These are phyloP conservation scores for Frieseomelitta varia DNA, from an alignment of 1,140 invertebrate species.

Conservation along the genomic window DNA sequence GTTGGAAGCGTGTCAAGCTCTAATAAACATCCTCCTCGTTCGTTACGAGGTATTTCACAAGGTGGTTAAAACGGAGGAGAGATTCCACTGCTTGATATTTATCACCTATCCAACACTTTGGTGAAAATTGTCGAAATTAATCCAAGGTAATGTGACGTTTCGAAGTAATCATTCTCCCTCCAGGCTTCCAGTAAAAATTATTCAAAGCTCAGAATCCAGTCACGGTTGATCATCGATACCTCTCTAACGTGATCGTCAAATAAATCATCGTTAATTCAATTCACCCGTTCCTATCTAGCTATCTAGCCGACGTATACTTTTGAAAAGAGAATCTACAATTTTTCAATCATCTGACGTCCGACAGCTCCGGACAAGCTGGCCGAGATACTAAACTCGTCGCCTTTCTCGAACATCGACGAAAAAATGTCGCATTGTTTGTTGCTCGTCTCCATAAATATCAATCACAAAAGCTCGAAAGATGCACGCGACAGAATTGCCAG, in stretches of 20 bases:
- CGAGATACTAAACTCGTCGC: too few relatives aligned
- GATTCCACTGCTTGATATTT: too few relatives aligned
- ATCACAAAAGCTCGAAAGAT: not conserved
- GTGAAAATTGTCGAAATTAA: not conserved
- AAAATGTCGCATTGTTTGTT: not conserved
- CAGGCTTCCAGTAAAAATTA: not conserved
- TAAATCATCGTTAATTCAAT: constrained; percentile 31
- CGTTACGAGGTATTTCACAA: not conserved
- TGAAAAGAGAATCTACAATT: not conserved
- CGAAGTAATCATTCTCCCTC: not conserved
- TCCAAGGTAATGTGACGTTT: not conserved
- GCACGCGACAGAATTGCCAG: not conserved
- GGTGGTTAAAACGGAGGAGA: not conserved
- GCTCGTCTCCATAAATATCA: not conserved
- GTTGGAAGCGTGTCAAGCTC: not conserved
- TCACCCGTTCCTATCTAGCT: not conserved
- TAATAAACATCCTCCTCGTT: not conserved
- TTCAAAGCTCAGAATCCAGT: not conserved
- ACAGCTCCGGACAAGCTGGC: not conserved
- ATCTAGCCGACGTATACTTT: not conserved
- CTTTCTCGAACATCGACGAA: too few relatives aligned
- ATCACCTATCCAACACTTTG: too few relatives aligned
- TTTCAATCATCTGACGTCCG: not conserved
- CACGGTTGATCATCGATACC: not conserved
- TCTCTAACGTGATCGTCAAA: not conserved